Evolutionary conservation across 2,888 invertebrate species (phyloP).

Genomic region (Alitta virens): DNA sequence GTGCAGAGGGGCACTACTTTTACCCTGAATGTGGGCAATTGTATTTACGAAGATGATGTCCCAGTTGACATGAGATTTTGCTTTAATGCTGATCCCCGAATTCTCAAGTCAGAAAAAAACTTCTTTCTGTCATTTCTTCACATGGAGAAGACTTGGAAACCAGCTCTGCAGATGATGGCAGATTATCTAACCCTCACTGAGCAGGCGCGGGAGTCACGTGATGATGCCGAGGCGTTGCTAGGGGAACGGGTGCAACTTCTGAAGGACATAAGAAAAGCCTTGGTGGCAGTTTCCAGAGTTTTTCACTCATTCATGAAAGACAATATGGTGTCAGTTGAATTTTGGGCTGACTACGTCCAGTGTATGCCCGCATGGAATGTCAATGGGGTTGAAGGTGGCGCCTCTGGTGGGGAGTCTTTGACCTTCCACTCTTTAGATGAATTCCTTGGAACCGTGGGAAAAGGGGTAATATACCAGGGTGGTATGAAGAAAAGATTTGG

Average conservation of each 20-base stretch:
- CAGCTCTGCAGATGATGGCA: neutral
- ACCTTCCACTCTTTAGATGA: conserved; percentile 9
- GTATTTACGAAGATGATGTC: conserved; percentile 1
- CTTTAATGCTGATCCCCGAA: conserved; percentile 1
- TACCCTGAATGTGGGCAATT: conserved; percentile 5
- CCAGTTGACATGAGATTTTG: conserved; percentile 8
- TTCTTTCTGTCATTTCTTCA: conserved; percentile 12
- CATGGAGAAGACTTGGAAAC: conserved; percentile 13
- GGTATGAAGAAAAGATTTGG: neutral
- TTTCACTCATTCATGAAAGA: conserved; percentile 8
- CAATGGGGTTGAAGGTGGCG: conserved; percentile 8
- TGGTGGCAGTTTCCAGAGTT: neutral
- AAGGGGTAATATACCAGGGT: conserved; percentile 5
- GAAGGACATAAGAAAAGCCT: neutral
- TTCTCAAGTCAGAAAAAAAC: conserved; percentile 2
- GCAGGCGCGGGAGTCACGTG: neutral
- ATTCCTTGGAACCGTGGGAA: conserved; percentile 8
- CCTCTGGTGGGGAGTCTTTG: conserved; percentile 9
- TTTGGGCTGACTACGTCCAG: conserved; percentile 9
- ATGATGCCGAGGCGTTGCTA: conserved; percentile 1
- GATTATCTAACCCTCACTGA: conserved; percentile 10
- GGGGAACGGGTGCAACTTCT: conserved; percentile 5
- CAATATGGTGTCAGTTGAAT: neutral
- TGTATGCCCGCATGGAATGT: conserved; percentile 9
- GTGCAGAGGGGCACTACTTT: conserved; percentile 10